Conservation (phyloP, 2,797 vertebrate species). For the Coluber constrictor region DNA sequence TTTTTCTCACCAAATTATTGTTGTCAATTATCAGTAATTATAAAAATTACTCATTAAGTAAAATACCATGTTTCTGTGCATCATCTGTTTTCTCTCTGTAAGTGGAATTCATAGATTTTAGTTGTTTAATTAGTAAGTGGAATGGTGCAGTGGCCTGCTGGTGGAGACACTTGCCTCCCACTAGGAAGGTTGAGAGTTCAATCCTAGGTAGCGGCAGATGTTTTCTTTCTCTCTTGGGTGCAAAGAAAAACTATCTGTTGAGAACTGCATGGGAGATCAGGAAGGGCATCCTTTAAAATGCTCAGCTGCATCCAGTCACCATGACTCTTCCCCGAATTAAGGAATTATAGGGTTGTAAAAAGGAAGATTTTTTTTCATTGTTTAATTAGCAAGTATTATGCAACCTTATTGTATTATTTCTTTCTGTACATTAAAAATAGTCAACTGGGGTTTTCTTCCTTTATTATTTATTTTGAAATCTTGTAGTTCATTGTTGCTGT, state of each 20-base stretch:
- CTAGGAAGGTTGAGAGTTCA: neutral
- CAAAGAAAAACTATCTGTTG: neutral
- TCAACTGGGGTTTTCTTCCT: neutral
- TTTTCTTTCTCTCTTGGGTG: neutral
- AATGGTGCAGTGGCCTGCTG: neutral
- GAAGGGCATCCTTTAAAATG: neutral
- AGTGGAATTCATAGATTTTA: neutral
- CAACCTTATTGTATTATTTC: neutral
- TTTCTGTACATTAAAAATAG: neutral
- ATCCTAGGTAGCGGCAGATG: neutral
- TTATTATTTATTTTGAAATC: neutral
- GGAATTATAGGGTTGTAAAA: neutral
- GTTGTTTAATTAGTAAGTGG: neutral
- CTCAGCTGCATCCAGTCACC: neutral
- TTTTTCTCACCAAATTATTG: neutral
- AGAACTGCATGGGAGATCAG: neutral
- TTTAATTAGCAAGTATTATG: neutral
- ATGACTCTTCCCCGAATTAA: neutral
- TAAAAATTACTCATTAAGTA: neutral
- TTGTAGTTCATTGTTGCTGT: neutral
- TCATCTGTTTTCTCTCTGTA: neutral
- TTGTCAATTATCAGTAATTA: neutral
- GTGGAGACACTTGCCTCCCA: neutral
- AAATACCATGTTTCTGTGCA: neutral
- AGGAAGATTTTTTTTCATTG: neutral